phyloP scores from a whole-genome alignment of 2,888 invertebrate species.

The Drosophila anomelani region DNA sequence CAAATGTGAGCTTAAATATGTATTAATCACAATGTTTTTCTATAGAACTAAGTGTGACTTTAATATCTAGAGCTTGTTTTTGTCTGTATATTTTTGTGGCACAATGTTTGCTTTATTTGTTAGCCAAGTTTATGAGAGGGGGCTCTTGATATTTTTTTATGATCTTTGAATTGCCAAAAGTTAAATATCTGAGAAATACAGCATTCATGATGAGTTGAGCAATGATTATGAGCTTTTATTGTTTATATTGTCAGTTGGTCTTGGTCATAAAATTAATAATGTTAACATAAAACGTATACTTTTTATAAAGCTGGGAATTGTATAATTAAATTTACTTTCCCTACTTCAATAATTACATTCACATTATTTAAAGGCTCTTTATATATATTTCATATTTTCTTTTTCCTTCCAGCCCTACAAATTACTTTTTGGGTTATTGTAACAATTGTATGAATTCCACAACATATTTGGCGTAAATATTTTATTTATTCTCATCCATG shows the following conservation, averaged over 20 bases:
- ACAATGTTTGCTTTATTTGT: constrained; percentile 3
- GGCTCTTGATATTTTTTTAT: background rate
- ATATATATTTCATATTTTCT: background rate
- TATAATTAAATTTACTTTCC: background rate
- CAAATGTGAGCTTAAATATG: constrained; percentile 55
- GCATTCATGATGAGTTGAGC: constrained; percentile 5
- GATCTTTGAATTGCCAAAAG: constrained; percentile 1
- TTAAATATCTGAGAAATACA: background rate
- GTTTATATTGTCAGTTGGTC: constrained; percentile 1
- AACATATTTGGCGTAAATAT: background rate
- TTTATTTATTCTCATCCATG: constrained; percentile 1
- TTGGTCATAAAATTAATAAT: background rate
- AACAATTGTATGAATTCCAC: background rate
- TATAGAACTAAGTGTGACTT: constrained; percentile 27
- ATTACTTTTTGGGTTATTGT: background rate
- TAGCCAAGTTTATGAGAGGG: constrained; percentile 7
- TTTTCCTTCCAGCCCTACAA: background rate
- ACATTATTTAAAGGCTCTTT: background rate
- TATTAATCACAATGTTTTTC: constrained; percentile 20
- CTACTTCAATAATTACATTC: background rate
- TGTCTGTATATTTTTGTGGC: background rate
- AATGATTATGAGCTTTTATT: background rate
- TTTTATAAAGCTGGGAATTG: background rate
- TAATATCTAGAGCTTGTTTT: background rate
- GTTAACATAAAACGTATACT: background rate